Evolutionary conservation across 2,797 vertebrate species (phyloP), one percentile per base, ranked within the genome.

Genomic region (Myotis vivesi): DNA sequence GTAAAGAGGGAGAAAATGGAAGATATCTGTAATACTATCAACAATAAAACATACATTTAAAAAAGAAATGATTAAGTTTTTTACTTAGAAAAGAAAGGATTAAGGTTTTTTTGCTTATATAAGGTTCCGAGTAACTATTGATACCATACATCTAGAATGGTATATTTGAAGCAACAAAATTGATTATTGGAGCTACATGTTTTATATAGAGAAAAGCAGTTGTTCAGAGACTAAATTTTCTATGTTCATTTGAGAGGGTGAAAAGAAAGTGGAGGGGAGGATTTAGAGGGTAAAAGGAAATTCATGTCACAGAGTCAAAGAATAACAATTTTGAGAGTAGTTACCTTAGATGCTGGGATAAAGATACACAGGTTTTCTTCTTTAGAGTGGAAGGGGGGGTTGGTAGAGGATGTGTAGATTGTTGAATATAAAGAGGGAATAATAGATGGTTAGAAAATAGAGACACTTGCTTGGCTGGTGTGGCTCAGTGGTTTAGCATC

Each of bases 391-490:
- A 87, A 84, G 8, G 15, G 10, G 30, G 44, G 19, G 6, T 84
- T 73, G n/a, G 0, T 49, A 13, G 76, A 75, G 53, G 87, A 12
- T 83, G 62, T 83, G 41, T 77, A 80, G 71, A 38, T 77, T 62
- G 6, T 72, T 53, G 64, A 71, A 20, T 46, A 8, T 66, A 87
- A 95, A 94, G 69, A 64, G n/a, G 6, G 4, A 64, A n/a, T 69
- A 30, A 25, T 44, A 94, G 75, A 49, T 77, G 55, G 41, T 62
- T 87, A 87, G 81, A 77, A 95, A 91, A 75, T 75, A 69, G 57
- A 59, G 59, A 62, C 59, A 62, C 28, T 62, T 62, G 25, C 12
- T 62, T 6, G 6, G 28, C 59, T 62, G 59, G 59, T 62, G 28
- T 62, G 12, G 59, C 59, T 15, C 6, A 30, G 59, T 62, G 59